Conservation (phyloP, 1,140 invertebrate genomes). For the Scaptomyza montana region DNA sequence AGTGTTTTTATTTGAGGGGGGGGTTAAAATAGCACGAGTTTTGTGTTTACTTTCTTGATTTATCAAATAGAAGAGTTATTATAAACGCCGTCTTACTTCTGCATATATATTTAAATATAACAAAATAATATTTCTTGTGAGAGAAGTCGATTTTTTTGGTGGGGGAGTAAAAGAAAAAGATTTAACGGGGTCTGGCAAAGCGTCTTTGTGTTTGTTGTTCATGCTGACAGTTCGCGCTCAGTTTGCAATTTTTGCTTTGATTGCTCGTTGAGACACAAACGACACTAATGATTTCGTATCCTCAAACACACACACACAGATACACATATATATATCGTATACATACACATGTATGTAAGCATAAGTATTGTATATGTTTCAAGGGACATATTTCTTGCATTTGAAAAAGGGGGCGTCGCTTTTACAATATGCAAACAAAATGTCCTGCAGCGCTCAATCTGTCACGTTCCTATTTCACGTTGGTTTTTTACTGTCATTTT, state of each 20-base stretch:
- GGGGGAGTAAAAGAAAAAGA: neutral
- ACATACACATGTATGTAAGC: neutral
- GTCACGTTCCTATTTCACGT: conserved; percentile 50
- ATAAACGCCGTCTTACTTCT: too few relatives aligned
- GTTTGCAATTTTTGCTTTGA: conserved; percentile 32
- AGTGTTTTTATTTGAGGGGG: neutral
- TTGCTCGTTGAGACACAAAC: conserved; percentile 38
- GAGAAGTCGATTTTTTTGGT: neutral
- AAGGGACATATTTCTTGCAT: conserved; percentile 11
- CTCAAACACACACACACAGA: neutral
- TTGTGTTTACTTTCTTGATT: too few relatives aligned
- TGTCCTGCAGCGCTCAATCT: conserved; percentile 69
- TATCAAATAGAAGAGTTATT: too few relatives aligned
- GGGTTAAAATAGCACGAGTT: neutral
- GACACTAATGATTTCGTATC: conserved; percentile 9
- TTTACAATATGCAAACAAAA: conserved; percentile 37
- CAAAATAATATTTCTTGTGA: too few relatives aligned
- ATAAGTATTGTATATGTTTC: neutral
- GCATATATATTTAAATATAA: too few relatives aligned
- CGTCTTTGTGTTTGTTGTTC: neutral
- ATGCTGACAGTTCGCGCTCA: conserved; percentile 8
- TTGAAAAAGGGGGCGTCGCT: conserved; percentile 8
- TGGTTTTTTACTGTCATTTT: conserved; percentile 57
- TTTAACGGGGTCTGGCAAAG: neutral
- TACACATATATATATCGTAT: neutral